Conservation (phyloP, 2,113 vertebrate genomes). For the Psittacus erithacus region DNA sequence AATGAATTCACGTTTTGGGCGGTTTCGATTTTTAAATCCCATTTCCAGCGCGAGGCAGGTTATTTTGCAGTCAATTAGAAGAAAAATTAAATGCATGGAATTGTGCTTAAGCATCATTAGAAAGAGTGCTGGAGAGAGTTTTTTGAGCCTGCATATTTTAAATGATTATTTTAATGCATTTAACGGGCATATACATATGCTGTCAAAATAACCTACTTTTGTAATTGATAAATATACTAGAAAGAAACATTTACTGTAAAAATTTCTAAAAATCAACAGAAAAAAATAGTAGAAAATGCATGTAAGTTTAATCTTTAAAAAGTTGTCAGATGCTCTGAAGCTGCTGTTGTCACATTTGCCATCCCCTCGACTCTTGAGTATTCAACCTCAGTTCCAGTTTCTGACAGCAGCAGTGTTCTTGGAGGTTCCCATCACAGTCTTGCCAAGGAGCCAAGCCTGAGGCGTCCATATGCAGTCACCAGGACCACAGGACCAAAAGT, state of each 20-base stretch:
- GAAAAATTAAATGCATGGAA: not conserved
- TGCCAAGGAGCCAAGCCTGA: not conserved
- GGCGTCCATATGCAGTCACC: accelerated
- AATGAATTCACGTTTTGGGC: accelerated
- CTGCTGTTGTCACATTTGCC: not conserved
- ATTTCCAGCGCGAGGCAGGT: too few species aligned
- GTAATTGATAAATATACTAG: not conserved
- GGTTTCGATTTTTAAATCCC: not conserved
- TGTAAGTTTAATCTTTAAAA: not conserved
- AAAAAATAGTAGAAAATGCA: not conserved
- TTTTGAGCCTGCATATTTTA: not conserved
- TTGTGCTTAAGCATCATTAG: accelerated
- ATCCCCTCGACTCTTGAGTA: not conserved
- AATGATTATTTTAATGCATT: not conserved
- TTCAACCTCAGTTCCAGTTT: not conserved
- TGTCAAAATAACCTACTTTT: not conserved
- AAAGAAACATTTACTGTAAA: not conserved
- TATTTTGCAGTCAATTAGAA: not conserved
- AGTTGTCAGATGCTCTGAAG: not conserved
- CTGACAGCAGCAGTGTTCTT: not conserved
- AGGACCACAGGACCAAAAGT: not conserved
- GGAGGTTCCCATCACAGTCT: not conserved
- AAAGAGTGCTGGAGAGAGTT: not conserved
- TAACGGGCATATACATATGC: not conserved
- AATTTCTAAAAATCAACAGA: not conserved